Base-by-base conservation (phyloP, 2,113 vertebrate genomes). In the Etheostoma cragini region DNA sequence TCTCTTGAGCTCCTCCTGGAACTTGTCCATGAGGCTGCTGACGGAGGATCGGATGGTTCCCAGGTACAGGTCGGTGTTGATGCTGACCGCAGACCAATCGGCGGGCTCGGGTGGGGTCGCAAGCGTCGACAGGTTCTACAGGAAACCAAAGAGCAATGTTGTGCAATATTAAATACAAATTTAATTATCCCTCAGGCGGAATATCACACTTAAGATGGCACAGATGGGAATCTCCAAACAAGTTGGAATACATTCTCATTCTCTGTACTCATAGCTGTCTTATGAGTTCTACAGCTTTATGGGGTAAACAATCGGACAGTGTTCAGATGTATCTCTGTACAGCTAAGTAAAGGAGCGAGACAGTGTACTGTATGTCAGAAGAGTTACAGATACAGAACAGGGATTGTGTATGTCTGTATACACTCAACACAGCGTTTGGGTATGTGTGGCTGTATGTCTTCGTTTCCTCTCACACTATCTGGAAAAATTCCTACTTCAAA, bases 21-120 rank as follows among this genome's bases (percentile, higher is more conserved):
- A 92, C 72, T 89, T 94, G 42, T 94, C 91, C 0, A 92, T 12
- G 1, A 96, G 92, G 47, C 61, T 26, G 83, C 87, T 87, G 80
- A 96, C 94, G 0, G 94, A 94, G 16, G 92, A 87, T 42, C 95
- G 91, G 82, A 95, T 88, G 64, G 92, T 93, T 12, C 91, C 92
- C 60, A 95, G 81, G 70, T 94, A 93, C 17, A 95, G 88, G 67
- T 95, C 95, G 0, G 94, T 95, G 90, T 93, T 94, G 35, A 96
- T 74, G 19, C 81, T 93, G 53, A 95, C 93, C 0, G 38, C 53
- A 1, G 94, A 94, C 95, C 94, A 95, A 65, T 96, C 95, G 4
- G 72, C 74, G 15, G 85, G 83, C 87, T 95, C 94, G 0, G 87
- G 93, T 0, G 83, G 38, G 2, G 90, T 85, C 0, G 91, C 50